phyloP scores from a whole-genome alignment of 2,797 vertebrate genomes.

The Cynopterus sphinx region DNA sequence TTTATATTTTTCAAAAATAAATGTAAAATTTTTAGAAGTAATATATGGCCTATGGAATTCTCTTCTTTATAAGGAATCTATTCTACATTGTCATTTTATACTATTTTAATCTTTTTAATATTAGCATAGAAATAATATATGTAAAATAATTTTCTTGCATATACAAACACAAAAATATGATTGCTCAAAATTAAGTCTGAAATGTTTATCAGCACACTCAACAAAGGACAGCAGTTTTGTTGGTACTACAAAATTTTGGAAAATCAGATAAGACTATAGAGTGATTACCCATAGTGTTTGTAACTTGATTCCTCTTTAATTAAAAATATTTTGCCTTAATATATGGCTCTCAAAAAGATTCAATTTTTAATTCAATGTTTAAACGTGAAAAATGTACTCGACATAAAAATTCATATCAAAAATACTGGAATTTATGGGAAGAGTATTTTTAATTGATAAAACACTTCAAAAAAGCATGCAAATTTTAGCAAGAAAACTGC shows the following conservation, averaged over 20 bases:
- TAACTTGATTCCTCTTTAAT: not conserved
- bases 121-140: not conserved
- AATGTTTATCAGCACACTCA: not conserved
- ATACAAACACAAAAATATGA: not conserved
- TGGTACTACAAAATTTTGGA: not conserved
- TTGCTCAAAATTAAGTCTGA: not conserved
- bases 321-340: not conserved
- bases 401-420: not conserved
- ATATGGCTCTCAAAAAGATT: not conserved
- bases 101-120: not conserved
- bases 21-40: not conserved
- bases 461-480: not conserved
- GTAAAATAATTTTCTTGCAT: not conserved
- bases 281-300: not conserved
- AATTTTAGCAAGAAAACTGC: not conserved
- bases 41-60: not conserved
- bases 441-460: not conserved
- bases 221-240: not conserved
- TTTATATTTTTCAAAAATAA: not conserved
- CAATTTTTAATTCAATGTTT: conserved; percentile 13
- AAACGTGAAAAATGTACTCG: not conserved
- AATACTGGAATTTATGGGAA: not conserved
- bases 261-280: not conserved
- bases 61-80: not conserved
- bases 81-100: not conserved